Base-by-base conservation (phyloP, 2,797 vertebrate genomes). In the Urophycis tenuis region DNA sequence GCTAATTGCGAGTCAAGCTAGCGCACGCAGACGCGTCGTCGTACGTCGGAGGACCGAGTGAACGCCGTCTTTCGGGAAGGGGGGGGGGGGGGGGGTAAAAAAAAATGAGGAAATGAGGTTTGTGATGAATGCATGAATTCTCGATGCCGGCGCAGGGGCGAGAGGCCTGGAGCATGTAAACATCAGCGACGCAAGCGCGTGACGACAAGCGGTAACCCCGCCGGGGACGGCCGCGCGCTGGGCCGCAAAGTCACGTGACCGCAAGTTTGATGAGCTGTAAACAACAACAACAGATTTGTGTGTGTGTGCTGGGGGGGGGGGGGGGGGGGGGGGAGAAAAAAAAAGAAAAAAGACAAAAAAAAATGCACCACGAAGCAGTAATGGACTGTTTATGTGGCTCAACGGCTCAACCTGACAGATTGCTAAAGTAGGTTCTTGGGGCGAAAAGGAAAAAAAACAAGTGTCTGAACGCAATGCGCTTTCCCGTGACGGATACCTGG, bases 91-190 rank as follows among this genome's bases (percentile, higher is more conserved):
- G n/a, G n/a, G n/a, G n/a, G n/a, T n/a, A n/a, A 74, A 74, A 9
- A 2, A 30, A 69, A 70, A 70, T 5, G 9, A 81, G 76, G 76
- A 81, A 80, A 82, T 74, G 72, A 75, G 73, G 76, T 80, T 53
- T 67, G 41, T 82, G 81, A 87, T 82, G 39, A 75, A 86, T 85
- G 82, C 81, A 79, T 87, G 69, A 87, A 84, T 78, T 39, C 76
- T 25, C 81, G 83, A 86, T 84, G 87, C 53, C 9, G 74, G 39
- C 73, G 79, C 36, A 81, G 75, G n/a, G n/a, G n/a, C 17, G 33
- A 73, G 73, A 69, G 73, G 70, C 49, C 31, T 72, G 22, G 72
- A 83, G 78, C 79, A 82, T 67, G 72, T 78, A 39, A 83, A 86
- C 85, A 73, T 81, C 73, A 77, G 80, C 84, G 80, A 74, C 73